Evolutionary conservation across 1,140 invertebrate genomes (phyloP).

Genomic region (Brachionus koreanus): DNA sequence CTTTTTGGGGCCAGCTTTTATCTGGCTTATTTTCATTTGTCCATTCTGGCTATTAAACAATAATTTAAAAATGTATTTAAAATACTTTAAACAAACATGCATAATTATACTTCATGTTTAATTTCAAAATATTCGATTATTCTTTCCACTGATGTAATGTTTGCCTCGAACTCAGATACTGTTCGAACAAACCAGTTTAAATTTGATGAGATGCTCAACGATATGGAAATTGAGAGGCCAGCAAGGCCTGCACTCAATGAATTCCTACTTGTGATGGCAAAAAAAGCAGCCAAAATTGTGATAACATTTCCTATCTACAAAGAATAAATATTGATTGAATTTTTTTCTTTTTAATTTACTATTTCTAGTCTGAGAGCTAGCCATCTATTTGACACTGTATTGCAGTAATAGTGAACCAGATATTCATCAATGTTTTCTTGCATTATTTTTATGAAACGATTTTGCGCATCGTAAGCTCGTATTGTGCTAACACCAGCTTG

Average conservation of each 20-base stretch:
- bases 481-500: constrained; percentile 62
- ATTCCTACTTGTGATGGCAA: constrained; percentile 7
- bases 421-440: constrained; percentile 35
- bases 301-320: constrained; percentile 28
- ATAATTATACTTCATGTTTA: constrained; percentile 61
- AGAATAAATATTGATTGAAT: background rate
- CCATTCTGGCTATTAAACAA: constrained; percentile 47
- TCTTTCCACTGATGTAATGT: constrained; percentile 93
- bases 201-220: constrained; percentile 64
- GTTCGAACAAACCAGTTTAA: constrained; percentile 93
- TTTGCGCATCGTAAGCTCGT: constrained; percentile 60
- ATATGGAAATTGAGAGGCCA: constrained; percentile 63
- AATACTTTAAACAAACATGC: no score
- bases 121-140: constrained; percentile 92
- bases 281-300: constrained; percentile 31
- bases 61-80: background rate
- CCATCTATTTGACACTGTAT: constrained; percentile 43
- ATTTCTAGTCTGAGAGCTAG: constrained; percentile 39
- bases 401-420: constrained; percentile 1
- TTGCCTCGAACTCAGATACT: constrained; percentile 92
- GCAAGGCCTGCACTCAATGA: constrained; percentile 55
- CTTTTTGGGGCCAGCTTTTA: constrained; percentile 62
- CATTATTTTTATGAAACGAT: constrained; percentile 58
- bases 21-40: constrained; percentile 52
- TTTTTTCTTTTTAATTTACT: background rate